Evolutionary conservation across 2,113 vertebrate genomes (phyloP).

Genomic region (Galemys pyrenaicus): DNA sequence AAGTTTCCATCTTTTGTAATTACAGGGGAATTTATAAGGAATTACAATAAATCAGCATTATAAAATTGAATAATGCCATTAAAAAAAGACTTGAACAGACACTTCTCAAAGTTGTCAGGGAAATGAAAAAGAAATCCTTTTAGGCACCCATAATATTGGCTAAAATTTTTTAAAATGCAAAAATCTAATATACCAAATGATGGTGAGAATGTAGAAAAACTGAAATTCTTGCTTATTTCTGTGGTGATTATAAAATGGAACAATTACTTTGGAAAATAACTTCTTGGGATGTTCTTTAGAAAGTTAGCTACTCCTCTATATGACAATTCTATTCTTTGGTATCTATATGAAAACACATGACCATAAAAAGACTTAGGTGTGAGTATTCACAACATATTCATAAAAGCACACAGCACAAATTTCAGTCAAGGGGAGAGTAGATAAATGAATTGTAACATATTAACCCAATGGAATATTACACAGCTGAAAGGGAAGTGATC

Average conservation of each 20-base stretch:
- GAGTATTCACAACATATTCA: background rate
- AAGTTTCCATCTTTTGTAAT: background rate
- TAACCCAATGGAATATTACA: background rate
- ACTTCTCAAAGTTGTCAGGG: background rate
- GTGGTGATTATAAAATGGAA: background rate
- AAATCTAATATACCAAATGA: background rate
- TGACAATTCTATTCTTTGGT: background rate
- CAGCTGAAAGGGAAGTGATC: background rate
- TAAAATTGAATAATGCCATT: background rate
- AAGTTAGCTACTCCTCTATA: background rate
- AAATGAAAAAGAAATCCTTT: slow-evolving; percentile 31
- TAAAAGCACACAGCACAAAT: background rate
- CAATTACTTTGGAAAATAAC: background rate
- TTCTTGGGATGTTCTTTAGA: background rate
- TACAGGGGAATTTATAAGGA: background rate
- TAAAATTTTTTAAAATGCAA: slow-evolving; percentile 6
- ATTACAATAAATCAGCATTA: slow-evolving; percentile 2
- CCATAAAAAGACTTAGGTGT: background rate
- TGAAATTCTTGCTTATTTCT: background rate
- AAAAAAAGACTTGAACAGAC: background rate
- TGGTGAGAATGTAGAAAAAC: background rate
- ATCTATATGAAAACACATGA: background rate
- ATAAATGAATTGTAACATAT: background rate
- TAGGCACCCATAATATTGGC: background rate
- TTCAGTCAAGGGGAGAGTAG: background rate